phyloP scores from a whole-genome alignment of 2,113 vertebrate species.

The Camarhynchus parvulus region DNA sequence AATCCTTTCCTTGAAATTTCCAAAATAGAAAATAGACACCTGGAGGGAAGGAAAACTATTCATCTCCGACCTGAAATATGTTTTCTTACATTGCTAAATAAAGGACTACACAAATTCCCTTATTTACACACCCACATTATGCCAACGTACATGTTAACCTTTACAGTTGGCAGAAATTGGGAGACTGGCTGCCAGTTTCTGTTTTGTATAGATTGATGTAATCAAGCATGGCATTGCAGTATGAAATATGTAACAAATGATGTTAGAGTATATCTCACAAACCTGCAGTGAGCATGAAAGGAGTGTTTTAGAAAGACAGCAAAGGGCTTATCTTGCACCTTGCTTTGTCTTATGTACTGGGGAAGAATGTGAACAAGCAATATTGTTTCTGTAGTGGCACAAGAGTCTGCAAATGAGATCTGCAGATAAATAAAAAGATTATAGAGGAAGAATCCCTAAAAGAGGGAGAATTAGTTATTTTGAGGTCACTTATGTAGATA shows the following conservation, averaged over 20 bases:
- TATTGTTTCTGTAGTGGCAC: neutral
- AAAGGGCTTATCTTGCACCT: neutral
- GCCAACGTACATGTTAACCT: constrained; percentile 73
- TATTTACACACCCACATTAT: constrained; percentile 75
- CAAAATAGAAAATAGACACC: constrained; percentile 73
- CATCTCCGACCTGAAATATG: constrained; percentile 67
- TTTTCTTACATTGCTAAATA: constrained; percentile 73
- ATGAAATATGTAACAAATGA: constrained; percentile 69
- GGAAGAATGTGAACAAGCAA: neutral
- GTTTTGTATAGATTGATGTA: constrained; percentile 72
- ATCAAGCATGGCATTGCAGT: constrained; percentile 68
- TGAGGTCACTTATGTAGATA: neutral
- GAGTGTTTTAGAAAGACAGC: neutral
- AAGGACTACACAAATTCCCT: constrained; percentile 65
- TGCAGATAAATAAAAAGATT: neutral
- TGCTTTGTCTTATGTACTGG: neutral
- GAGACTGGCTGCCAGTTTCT: constrained; percentile 70
- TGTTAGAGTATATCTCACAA: constrained; percentile 55
- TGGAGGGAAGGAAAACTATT: constrained; percentile 71
- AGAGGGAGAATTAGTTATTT: neutral
- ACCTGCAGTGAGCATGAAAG: neutral
- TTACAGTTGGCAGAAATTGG: constrained; percentile 74
- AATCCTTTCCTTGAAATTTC: constrained; percentile 66
- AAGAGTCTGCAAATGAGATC: neutral
- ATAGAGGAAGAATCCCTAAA: neutral